phyloP scores from a whole-genome alignment of 2,888 invertebrate species.

The Cosmopolites sordidus region DNA sequence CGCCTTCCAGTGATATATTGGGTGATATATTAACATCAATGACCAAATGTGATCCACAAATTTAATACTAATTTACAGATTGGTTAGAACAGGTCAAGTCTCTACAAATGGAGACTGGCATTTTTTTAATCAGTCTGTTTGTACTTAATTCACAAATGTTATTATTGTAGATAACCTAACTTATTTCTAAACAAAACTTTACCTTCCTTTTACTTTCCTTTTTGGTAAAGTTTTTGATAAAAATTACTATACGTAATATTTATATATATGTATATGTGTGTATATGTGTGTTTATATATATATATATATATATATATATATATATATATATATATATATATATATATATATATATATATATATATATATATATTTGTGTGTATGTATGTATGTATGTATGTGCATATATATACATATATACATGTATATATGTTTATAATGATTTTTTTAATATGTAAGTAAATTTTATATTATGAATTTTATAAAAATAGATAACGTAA shows the following conservation, averaged over 20 bases:
- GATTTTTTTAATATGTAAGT: slow-evolving; percentile 4
- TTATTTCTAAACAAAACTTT: slow-evolving; percentile 3
- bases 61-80: slow-evolving; percentile 39
- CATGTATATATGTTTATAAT: slow-evolving; percentile 9
- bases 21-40: slow-evolving; percentile 48
- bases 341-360: not conserved
- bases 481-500: not conserved
- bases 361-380: not conserved
- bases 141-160: slow-evolving; percentile 1
- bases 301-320: slow-evolving; percentile 4
- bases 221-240: slow-evolving; percentile 3
- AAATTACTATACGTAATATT: not conserved
- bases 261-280: not conserved
- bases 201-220: not conserved
- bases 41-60: slow-evolving; percentile 43
- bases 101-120: slow-evolving; percentile 1
- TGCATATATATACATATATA: slow-evolving; percentile 1
- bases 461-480: slow-evolving; percentile 2
- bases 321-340: slow-evolving; percentile 3
- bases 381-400: not conserved
- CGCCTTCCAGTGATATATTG: slow-evolving; percentile 43
- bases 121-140: slow-evolving; percentile 22
- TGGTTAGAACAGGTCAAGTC: slow-evolving; percentile 21
- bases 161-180: slow-evolving; percentile 8
- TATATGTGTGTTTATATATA: not conserved